These are phyloP conservation scores for Platycnemis pennipes DNA, from an alignment of 2,888 invertebrate species.

Conservation along the genomic window DNA sequence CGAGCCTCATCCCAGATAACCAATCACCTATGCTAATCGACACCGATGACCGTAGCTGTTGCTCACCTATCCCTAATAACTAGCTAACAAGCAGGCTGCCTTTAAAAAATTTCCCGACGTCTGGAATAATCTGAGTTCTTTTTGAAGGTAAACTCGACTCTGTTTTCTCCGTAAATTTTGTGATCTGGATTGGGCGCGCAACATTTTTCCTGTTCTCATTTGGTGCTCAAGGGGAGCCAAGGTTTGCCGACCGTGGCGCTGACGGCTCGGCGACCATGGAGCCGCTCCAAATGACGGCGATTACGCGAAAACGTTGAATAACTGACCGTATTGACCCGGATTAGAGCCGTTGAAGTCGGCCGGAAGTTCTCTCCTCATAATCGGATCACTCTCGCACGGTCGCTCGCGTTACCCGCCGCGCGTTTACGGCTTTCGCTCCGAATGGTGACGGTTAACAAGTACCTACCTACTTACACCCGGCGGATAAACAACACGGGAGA, in stretches of 20 bases:
- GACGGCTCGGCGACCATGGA: background rate
- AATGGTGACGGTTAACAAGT: background rate
- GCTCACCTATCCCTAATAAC: too few relatives aligned
- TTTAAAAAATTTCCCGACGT: too few relatives aligned
- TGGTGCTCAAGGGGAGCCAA: background rate
- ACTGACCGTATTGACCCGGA: background rate
- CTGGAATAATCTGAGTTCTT: background rate
- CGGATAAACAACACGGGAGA: background rate
- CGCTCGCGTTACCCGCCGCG: background rate
- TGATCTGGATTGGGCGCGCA: background rate
- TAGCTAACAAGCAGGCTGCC: too few relatives aligned
- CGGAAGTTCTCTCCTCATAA: background rate
- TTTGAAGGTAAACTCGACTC: background rate
- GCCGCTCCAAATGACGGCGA: background rate
- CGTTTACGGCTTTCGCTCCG: background rate
- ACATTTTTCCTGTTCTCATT: background rate
- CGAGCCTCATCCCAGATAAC: too few relatives aligned
- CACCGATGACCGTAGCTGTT: too few relatives aligned
- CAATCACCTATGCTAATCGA: too few relatives aligned
- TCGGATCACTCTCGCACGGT: background rate
- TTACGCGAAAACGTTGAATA: background rate
- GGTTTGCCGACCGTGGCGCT: background rate
- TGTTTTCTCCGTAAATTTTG: background rate
- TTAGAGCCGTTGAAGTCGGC: background rate
- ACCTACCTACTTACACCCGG: background rate